A percentile compares a stretch with the other conserved stretches of the same genome.
Evolutionary conservation across 2,888 invertebrate genomes (phyloP).

Genomic region (Holacanthella duospinosa): DNA sequence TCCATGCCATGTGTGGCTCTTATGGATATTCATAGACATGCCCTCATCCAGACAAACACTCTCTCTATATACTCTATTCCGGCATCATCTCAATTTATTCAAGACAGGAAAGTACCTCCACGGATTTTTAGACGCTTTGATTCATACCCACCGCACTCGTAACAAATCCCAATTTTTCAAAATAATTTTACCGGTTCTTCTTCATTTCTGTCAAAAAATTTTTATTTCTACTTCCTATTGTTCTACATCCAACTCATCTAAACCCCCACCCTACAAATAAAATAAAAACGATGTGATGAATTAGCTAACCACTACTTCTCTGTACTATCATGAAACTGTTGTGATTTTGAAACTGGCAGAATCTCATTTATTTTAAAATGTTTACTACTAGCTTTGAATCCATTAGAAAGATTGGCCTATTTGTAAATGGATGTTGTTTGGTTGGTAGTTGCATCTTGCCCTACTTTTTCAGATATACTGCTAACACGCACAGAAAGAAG

Average conservation of each 20-base stretch:
- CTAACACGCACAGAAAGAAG: background rate
- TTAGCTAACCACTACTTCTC: too few species aligned
- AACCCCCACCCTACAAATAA: too few species aligned
- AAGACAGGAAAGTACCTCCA: background rate
- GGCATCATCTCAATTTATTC: background rate
- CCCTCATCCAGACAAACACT: background rate
- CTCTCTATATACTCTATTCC: background rate
- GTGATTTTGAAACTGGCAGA: background rate
- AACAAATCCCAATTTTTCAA: too few species aligned
- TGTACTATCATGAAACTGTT: too few species aligned
- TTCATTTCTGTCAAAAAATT: background rate
- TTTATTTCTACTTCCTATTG: background rate
- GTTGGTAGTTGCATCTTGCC: background rate
- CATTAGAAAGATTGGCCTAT: conserved; percentile 1
- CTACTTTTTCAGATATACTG: background rate
- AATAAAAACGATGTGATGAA: too few species aligned
- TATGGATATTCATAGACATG: background rate
- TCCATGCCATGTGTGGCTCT: background rate
- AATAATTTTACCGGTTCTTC: background rate
- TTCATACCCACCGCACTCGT: background rate
- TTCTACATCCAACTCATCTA: too few species aligned
- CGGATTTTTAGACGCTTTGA: background rate
- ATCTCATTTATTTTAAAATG: background rate
- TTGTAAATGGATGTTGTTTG: background rate
- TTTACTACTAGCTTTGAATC: background rate